Base-by-base conservation (phyloP, 2,797 vertebrate species). In the Lycodopsis pacificus region DNA sequence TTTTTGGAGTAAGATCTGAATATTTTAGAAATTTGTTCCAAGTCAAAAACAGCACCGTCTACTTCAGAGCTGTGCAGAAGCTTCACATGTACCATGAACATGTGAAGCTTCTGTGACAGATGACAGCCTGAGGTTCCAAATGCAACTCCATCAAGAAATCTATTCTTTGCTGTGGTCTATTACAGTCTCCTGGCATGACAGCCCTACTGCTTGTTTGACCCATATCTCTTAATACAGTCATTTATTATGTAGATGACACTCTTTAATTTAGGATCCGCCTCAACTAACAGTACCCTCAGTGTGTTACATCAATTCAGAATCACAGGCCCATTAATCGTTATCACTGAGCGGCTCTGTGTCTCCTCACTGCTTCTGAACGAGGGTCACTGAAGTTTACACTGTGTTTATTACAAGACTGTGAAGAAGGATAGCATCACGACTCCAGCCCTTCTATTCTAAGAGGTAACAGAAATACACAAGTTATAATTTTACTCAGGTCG, bases 361-460 rank as follows among this genome's bases (percentile, higher is more conserved):
- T 6, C 67, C 27, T 59, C 63, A 4, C 20, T 58, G 30, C 53
- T 48, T 10, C 30, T 32, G 65, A 76, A 36, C 64, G 42, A 59
- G 72, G 80, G 81, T 87, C 81, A 71, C 2, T 25, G 15, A 75
- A 56, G 67, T 74, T 65, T 36, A 62, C 40, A 34, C n/a, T 20
- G 48, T 76, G 53, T 79, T 84, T 86, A 85, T 90, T 87, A 85
- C 81, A 81, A 81, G 84, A 56, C 56, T 5, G 36, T 65, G 79
- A 71, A 85, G 81, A 82, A 77, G 71, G 76, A 76, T 11, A 27
- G 65, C 64, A 56, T 58, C 17, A 5, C 54, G 49, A 84, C 83
- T 83, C 17, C 70, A 44, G 82, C 53, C 49, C 63, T 54, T 90
- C 94, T 93, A 95, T 94, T 95, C 85, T 90, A 30, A 94, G 94